Conservation (phyloP, 2,797 vertebrate genomes). For the Chelon auratus region DNA sequence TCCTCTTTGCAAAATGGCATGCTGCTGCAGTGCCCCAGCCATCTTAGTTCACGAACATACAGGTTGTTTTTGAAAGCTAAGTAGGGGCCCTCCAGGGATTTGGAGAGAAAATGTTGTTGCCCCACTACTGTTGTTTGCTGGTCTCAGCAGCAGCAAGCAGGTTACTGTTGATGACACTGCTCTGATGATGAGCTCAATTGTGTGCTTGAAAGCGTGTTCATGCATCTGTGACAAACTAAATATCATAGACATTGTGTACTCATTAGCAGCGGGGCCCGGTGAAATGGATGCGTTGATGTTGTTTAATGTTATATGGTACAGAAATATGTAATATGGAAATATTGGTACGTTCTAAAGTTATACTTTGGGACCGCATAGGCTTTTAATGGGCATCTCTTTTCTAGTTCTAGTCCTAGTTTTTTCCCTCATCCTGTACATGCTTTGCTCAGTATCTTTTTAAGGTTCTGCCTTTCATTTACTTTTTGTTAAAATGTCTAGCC, state of each 20-base stretch:
- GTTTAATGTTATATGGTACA: background rate
- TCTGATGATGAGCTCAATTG: constrained; percentile 32
- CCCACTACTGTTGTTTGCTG: constrained; percentile 35
- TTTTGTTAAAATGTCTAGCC: background rate
- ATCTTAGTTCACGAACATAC: background rate
- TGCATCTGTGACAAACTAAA: constrained; percentile 8
- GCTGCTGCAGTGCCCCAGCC: constrained; percentile 7
- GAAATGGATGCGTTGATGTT: background rate
- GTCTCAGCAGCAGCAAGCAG: constrained; percentile 42
- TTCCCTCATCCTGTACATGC: background rate
- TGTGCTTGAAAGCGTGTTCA: constrained; percentile 13
- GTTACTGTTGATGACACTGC: constrained; percentile 21
- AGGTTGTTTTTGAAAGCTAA: constrained; percentile 31
- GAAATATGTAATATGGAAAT: background rate
- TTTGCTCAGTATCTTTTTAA: too few relatives aligned
- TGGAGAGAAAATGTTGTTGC: constrained; percentile 29
- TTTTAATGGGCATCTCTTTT: background rate
- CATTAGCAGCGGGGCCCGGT: background rate
- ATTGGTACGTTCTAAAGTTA: background rate
- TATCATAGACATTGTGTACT: background rate
- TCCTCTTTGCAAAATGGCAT: background rate
- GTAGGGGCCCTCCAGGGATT: constrained; percentile 32
- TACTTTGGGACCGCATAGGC: background rate
- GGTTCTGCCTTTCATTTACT: too few relatives aligned
- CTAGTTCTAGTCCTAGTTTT: background rate